Percentiles rank a stretch among this genome's conserved stretches.
These are phyloP conservation scores for Pteropus rufus DNA, from an alignment of 2,797 vertebrate genomes.

Conservation along the genomic window DNA sequence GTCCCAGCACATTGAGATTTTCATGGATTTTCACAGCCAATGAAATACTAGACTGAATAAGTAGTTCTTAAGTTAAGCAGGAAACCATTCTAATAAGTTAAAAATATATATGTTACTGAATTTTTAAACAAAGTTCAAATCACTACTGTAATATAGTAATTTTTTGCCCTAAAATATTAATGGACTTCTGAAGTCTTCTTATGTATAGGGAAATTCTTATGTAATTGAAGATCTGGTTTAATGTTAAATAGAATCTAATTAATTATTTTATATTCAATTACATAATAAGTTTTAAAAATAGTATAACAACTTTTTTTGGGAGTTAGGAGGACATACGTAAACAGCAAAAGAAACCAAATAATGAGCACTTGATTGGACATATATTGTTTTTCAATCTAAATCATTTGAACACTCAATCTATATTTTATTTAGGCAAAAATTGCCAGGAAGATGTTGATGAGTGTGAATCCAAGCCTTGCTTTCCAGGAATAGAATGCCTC, in stretches of 20 bases:
- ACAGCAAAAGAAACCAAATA: neutral
- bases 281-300: neutral
- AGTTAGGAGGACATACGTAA: neutral
- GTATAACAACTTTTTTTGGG: neutral
- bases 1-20: neutral
- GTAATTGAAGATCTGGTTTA: neutral
- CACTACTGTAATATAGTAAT: neutral
- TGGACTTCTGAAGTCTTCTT: neutral
- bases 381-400: neutral
- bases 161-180: neutral
- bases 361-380: neutral
- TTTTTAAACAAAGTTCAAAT: neutral
- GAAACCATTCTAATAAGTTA: neutral
- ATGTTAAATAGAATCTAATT: neutral
- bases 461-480: conserved; percentile 88
- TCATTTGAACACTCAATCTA: neutral
- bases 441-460: conserved; percentile 92
- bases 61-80: neutral
- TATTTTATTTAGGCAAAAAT: conserved; percentile 79
- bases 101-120: neutral
- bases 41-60: neutral
- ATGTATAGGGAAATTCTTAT: neutral
- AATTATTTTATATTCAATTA: neutral
- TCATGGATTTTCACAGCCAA: neutral
- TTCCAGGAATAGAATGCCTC: conserved; percentile 85